phyloP scores from a whole-genome alignment of 2,113 vertebrate genomes.

The Malurus elegans region DNA sequence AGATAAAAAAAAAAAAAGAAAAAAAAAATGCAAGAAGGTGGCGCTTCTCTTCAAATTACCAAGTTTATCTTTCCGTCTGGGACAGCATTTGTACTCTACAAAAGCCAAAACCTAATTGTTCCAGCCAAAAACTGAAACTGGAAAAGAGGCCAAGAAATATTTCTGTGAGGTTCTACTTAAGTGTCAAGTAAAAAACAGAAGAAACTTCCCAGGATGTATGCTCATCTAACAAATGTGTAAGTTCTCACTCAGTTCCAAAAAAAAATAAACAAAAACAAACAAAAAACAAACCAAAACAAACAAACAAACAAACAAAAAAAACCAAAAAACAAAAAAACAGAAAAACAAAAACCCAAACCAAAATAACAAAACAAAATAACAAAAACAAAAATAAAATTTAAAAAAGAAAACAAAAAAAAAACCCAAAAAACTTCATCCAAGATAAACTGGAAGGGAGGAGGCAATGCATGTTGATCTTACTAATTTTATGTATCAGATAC shows the following conservation, averaged over 20 bases:
- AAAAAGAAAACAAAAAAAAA: accelerated
- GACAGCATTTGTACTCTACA: neutral
- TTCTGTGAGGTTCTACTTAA: neutral
- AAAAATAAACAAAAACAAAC: accelerated
- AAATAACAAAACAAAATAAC: too few relatives aligned
- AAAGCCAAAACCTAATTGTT: neutral
- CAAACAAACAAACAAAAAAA: too few relatives aligned
- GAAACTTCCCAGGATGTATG: neutral
- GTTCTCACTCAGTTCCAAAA: neutral
- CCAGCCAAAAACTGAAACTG: neutral
- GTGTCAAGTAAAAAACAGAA: neutral
- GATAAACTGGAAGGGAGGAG: neutral
- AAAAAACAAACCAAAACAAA: too few relatives aligned
- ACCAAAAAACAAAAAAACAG: too few relatives aligned
- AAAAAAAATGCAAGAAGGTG: neutral
- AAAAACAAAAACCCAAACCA: too few relatives aligned
- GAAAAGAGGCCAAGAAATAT: neutral
- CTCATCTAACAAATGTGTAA: neutral
- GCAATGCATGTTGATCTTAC: neutral
- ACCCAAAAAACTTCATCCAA: accelerated
- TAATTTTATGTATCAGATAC: neutral
- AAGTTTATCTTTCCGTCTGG: neutral
- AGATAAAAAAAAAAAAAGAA: neutral
- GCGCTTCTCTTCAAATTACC: neutral
- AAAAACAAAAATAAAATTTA: too few relatives aligned